Conservation (phyloP, 2,113 vertebrate genomes). For the Spheniscus mendiculus region DNA sequence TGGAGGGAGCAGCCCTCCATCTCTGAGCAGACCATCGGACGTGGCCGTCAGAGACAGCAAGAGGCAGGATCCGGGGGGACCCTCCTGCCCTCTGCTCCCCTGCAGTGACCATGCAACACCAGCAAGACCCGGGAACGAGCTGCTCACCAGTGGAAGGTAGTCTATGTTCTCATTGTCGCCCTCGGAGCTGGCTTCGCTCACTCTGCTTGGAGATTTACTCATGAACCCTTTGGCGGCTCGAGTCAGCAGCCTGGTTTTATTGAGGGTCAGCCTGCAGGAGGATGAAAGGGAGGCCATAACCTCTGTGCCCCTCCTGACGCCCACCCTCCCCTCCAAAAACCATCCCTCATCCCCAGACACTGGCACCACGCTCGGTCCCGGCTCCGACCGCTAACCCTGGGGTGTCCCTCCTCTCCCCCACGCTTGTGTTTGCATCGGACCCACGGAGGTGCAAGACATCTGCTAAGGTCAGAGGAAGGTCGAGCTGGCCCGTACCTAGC, state of each 20-base stretch:
- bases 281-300: accelerated
- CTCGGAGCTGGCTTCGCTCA: constrained; percentile 72
- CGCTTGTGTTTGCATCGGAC: neutral
- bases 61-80: neutral
- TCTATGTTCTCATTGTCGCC: constrained; percentile 82
- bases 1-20: neutral
- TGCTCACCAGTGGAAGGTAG: constrained; percentile 90
- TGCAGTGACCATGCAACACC: neutral
- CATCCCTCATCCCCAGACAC: neutral
- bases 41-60: neutral
- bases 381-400: accelerated
- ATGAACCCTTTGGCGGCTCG: constrained; percentile 90
- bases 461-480: neutral
- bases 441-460: accelerated
- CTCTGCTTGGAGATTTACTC: constrained; percentile 76
- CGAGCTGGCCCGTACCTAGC: constrained; percentile 75
- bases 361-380: accelerated
- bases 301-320: neutral
- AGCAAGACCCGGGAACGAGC: neutral
- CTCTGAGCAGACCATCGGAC: neutral
- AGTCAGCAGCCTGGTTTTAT: constrained; percentile 85
- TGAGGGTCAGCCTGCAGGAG: constrained; percentile 82
- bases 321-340: neutral
- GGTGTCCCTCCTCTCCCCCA: neutral
- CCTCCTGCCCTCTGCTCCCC: neutral